Evolutionary conservation across 2,888 invertebrate species (phyloP).

Genomic region (Lydus trimaculatus): DNA sequence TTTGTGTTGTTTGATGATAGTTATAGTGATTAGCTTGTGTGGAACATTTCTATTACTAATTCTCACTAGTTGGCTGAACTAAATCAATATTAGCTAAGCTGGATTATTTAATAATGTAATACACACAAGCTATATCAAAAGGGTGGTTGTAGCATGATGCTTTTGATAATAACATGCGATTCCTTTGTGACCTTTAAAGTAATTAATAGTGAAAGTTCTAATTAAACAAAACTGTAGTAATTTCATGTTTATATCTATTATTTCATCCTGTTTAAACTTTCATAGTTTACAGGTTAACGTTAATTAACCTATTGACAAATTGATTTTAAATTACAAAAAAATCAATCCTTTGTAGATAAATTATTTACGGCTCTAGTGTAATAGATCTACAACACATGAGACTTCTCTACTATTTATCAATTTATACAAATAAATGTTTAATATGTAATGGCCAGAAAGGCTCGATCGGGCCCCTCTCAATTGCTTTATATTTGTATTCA

Average conservation of each 20-base stretch:
- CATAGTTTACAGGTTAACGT: no score
- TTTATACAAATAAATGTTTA: neutral
- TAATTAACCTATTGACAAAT: no score
- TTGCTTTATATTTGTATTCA: neutral
- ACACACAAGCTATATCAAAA: neutral
- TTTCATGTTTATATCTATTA: no score
- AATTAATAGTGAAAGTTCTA: neutral
- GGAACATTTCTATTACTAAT: neutral
- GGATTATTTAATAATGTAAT: neutral
- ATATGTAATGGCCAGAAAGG: neutral
- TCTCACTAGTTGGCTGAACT: neutral
- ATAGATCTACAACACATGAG: no score
- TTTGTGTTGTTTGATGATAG: neutral
- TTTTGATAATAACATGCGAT: neutral
- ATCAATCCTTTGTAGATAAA: no score
- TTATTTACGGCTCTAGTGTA: no score
- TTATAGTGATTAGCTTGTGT: neutral
- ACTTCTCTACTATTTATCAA: neutral
- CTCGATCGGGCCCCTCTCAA: neutral
- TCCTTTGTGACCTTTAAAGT: neutral
- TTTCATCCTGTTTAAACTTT: no score
- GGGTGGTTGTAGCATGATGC: neutral
- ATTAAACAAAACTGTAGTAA: neutral
- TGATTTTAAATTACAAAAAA: no score
- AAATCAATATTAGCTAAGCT: neutral